These are phyloP conservation scores for Lutjanus argentimaculatus DNA, from an alignment of 2,797 vertebrate species.

Conservation along the genomic window DNA sequence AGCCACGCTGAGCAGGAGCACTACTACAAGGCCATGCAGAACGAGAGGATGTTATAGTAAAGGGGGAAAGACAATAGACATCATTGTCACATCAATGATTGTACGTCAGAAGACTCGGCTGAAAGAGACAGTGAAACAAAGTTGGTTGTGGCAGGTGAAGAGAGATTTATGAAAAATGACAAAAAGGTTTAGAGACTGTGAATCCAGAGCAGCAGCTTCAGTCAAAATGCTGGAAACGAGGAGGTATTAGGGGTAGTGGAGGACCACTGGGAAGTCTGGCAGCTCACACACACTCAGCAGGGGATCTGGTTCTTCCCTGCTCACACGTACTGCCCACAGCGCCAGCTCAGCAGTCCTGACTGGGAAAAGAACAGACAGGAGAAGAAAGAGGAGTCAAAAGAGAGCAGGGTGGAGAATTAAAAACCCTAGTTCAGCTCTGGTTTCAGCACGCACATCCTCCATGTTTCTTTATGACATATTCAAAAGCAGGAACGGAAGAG, in stretches of 20 bases:
- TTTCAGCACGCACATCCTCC: slow-evolving; percentile 33
- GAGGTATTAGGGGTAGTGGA: slow-evolving; percentile 18
- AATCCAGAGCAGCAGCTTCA: slow-evolving; percentile 23
- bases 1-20: slow-evolving; percentile 88
- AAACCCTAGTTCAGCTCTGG: slow-evolving; percentile 18
- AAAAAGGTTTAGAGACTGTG: slow-evolving; percentile 39
- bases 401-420: slow-evolving; percentile 36
- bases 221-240: slow-evolving; percentile 28
- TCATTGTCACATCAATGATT: slow-evolving; percentile 35
- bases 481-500: slow-evolving; percentile 31
- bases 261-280: slow-evolving; percentile 48
- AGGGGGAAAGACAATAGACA: not conserved
- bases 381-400: slow-evolving; percentile 32
- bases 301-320: slow-evolving; percentile 40
- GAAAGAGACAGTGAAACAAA: slow-evolving; percentile 37
- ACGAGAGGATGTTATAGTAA: slow-evolving; percentile 82
- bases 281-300: slow-evolving; percentile 56
- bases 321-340: slow-evolving; percentile 48
- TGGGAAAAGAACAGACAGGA: slow-evolving; percentile 48
- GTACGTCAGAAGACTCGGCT: slow-evolving; percentile 33
- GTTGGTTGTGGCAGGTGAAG: slow-evolving; percentile 30
- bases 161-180: slow-evolving; percentile 45
- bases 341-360: slow-evolving; percentile 27
- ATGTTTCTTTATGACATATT: slow-evolving; percentile 33
- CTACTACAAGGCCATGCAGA: slow-evolving; percentile 94